phyloP scores from a whole-genome alignment of 1,140 invertebrate species.

The Neotoxoptera formosana region DNA sequence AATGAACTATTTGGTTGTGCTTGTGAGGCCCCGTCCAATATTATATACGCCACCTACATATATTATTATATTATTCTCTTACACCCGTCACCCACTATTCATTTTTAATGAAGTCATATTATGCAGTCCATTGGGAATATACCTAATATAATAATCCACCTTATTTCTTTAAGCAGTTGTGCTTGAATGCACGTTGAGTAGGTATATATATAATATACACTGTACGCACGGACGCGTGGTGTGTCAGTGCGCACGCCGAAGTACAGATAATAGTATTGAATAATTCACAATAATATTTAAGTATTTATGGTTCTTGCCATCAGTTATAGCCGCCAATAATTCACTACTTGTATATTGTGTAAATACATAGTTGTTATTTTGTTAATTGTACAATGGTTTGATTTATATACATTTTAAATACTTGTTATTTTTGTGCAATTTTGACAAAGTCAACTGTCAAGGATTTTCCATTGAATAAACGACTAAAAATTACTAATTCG shows the following conservation, averaged over 20 bases:
- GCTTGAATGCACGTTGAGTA: not conserved
- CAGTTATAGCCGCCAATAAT: not conserved
- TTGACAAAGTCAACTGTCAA: not conserved
- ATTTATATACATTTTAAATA: not conserved
- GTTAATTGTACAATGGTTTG: not conserved
- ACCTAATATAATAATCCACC: constrained; percentile 10
- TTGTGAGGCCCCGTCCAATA: no score
- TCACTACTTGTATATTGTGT: not conserved
- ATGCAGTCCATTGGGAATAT: not conserved
- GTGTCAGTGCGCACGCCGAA: not conserved
- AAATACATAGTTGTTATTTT: not conserved
- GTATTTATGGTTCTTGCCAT: not conserved
- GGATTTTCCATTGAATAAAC: not conserved
- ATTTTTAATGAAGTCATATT: constrained; percentile 1
- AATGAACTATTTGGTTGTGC: not conserved
- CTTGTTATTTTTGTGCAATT: not conserved
- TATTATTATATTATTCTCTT: not conserved
- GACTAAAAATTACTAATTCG: not conserved
- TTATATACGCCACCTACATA: not conserved
- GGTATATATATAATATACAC: no score
- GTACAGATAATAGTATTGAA: not conserved
- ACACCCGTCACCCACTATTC: not conserved
- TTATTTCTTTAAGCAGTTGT: not conserved
- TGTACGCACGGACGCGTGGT: no score
- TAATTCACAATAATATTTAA: not conserved